Conservation (phyloP, 2,888 invertebrate genomes). For the Phortica okadai region DNA sequence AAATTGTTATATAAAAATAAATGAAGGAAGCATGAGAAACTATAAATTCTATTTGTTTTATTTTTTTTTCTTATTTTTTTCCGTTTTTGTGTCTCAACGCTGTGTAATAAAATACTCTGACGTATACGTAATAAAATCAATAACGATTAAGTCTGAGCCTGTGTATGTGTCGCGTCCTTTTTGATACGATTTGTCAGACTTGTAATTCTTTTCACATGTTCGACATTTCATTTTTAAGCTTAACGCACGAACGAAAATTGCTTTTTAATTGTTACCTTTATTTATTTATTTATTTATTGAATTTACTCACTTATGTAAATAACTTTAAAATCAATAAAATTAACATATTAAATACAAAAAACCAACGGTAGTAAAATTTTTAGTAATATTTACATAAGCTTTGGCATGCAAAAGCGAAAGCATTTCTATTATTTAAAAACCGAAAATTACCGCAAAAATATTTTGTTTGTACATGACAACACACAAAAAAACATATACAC, state of each 20-base stretch:
- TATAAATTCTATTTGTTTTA: not conserved
- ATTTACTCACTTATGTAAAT: not conserved
- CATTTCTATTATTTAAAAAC: conserved; percentile 18
- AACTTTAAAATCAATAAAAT: not conserved
- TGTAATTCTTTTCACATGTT: conserved; percentile 13
- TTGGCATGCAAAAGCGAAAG: not conserved
- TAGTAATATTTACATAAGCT: not conserved
- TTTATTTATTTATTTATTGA: not conserved
- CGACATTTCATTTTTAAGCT: not conserved
- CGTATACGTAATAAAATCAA: conserved; percentile 20
- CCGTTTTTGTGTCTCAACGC: not conserved
- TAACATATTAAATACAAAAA: not conserved
- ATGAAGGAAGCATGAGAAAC: conserved; percentile 9
- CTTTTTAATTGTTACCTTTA: not conserved
- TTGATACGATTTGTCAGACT: not conserved
- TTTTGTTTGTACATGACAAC: conserved; percentile 37
- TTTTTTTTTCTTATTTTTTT: not conserved
- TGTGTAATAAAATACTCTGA: conserved; percentile 6
- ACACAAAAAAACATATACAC: not conserved
- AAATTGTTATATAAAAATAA: conserved; percentile 15
- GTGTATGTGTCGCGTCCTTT: not conserved
- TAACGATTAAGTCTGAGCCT: conserved; percentile 24
- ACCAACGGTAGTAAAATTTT: not conserved
- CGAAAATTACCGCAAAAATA: conserved; percentile 57
- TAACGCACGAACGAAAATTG: not conserved